These are phyloP conservation scores for Limnephilus auricula DNA, from an alignment of 2,888 invertebrate genomes.

Conservation along the genomic window DNA sequence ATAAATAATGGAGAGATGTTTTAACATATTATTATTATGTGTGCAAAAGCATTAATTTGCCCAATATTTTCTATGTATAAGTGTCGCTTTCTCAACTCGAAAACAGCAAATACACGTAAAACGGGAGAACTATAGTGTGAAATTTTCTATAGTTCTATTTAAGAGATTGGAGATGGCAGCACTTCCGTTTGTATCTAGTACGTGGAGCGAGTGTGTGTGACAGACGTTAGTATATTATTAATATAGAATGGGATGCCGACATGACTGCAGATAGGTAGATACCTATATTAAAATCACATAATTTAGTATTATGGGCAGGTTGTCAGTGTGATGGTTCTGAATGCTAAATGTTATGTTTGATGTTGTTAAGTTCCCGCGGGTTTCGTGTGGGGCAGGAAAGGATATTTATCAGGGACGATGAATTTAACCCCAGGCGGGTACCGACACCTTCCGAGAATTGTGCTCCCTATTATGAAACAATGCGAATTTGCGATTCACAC, in stretches of 20 bases:
- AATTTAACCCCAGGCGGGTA: neutral
- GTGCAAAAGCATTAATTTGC: no score
- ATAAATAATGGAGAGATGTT: no score
- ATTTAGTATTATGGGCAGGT: neutral
- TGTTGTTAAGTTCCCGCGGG: neutral
- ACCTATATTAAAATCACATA: neutral
- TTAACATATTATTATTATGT: no score
- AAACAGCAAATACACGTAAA: neutral
- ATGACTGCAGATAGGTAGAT: no score
- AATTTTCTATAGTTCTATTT: no score
- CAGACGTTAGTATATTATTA: no score
- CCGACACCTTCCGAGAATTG: neutral
- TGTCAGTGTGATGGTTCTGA: neutral
- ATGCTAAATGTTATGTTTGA: neutral
- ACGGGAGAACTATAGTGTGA: neutral
- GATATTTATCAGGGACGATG: neutral
- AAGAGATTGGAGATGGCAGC: no score
- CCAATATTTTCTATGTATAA: no score
- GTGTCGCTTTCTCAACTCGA: no score
- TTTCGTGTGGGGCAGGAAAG: neutral
- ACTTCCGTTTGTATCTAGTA: no score
- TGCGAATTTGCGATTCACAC: neutral
- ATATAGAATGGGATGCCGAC: no score
- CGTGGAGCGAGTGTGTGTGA: no score
- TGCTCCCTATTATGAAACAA: neutral